phyloP scores from a whole-genome alignment of 2,113 vertebrate species.

The Callocephalon fimbriatum region DNA sequence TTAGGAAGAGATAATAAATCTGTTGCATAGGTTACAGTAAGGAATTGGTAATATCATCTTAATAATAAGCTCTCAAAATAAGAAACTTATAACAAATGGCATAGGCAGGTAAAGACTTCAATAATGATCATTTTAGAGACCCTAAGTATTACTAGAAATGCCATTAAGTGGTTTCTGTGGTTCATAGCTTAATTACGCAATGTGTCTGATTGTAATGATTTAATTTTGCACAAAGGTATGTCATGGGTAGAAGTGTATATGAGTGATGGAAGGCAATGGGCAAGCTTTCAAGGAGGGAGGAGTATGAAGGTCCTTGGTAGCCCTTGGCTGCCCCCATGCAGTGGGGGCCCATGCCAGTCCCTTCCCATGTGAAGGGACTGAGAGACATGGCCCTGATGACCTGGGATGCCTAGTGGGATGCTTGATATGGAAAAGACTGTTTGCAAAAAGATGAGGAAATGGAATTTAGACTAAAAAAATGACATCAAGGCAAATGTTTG shows the following conservation, averaged over 20 bases:
- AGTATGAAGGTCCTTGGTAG: neutral
- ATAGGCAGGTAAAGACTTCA: neutral
- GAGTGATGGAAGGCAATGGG: neutral
- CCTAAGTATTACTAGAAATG: neutral
- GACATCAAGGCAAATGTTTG: rapidly evolving
- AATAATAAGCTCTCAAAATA: neutral
- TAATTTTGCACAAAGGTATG: neutral
- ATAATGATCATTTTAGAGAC: neutral
- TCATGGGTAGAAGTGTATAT: neutral
- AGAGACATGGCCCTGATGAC: neutral
- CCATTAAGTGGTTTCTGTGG: rapidly evolving
- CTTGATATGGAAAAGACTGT: neutral
- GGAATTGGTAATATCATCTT: neutral
- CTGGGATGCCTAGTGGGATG: no score
- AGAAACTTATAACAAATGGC: neutral
- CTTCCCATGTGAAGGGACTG: neutral
- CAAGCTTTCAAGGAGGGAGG: neutral
- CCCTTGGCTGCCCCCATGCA: neutral
- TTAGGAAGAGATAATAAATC: neutral
- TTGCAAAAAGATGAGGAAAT: neutral
- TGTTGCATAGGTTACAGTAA: neutral
- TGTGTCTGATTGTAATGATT: neutral
- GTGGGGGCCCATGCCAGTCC: rapidly evolving
- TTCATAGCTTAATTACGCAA: neutral
- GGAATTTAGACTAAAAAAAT: neutral